phyloP scores from a whole-genome alignment of 2,113 vertebrate genomes.

The Protobothrops flavoviridis region DNA sequence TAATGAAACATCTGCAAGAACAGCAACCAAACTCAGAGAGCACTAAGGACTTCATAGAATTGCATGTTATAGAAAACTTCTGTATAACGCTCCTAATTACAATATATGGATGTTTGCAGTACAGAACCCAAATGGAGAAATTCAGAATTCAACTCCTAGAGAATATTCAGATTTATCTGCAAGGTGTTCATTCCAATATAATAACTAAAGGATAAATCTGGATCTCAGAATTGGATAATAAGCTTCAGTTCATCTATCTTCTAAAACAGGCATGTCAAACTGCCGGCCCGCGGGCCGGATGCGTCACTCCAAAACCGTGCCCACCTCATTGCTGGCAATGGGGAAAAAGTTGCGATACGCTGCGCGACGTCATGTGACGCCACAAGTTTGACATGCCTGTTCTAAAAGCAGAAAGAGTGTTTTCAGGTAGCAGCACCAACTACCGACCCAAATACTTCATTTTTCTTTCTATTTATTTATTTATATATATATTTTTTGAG shows the following conservation, averaged over 20 bases:
- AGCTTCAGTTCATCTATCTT: background rate
- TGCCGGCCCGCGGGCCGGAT: too few relatives aligned
- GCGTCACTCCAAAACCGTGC: too few relatives aligned
- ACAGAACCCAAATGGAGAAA: background rate
- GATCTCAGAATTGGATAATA: background rate
- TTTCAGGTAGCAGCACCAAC: background rate
- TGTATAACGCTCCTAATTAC: background rate
- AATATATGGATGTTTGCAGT: background rate
- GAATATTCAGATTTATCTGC: background rate
- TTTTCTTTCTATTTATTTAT: background rate
- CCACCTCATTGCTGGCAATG: too few relatives aligned
- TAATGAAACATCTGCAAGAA: background rate
- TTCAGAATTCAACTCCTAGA: background rate
- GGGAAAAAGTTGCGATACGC: too few relatives aligned
- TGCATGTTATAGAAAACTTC: background rate
- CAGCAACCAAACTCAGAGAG: background rate
- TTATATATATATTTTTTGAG: background rate
- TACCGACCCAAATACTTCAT: background rate
- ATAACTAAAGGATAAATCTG: background rate
- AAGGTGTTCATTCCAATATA: background rate
- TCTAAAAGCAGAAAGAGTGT: background rate
- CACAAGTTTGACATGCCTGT: too few relatives aligned
- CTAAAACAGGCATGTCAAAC: background rate
- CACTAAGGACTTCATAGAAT: background rate
- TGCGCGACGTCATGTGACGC: too few relatives aligned